Evolutionary conservation across 2,888 invertebrate species (phyloP), one percentile per base, ranked within the genome.

Genomic region (Congeria kusceri): DNA sequence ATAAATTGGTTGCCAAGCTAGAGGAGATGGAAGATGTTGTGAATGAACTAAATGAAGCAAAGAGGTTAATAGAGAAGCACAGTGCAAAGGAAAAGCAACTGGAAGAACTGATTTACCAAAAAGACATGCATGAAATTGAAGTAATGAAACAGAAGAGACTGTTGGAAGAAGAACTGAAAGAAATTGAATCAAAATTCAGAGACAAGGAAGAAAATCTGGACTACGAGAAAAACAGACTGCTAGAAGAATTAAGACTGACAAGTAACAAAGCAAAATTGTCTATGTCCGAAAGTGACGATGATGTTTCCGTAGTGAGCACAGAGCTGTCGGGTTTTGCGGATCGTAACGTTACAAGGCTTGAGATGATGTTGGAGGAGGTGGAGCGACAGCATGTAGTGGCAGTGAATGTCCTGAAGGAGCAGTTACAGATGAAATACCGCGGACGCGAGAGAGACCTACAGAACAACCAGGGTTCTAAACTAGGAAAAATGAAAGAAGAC

Each of bases 121-220:
- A 91, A 68, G 90, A 91, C 57, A 47, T 84, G 58, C 88, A 87
- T 44, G 90, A 92, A 72, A 85, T 86, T 61, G 88, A 91, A 65
- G 77, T 91, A 20, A 88, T 89, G 89, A 83, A 85, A 56, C 90
- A 91, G 70, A 91, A 91, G 64, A 79, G 90, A 15, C 67, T 89
- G 7, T 79, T 91, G 44, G 90, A 92, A 58, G 86, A 89, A 67
- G 91, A 91, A 61, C 74, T 92, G 20, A 63, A 79, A 32, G 88
- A 89, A 61, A 89, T 91, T 11, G 90, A 91, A 66, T 74, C 83
- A 0, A 88, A 87, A 69, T 85, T 91, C 57, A 79, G 80, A 59
- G 91, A 91, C 25, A 85, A 87, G 53, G 90, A 90, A 71, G 84
- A 86, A 46, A 66, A 83, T 28, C 66, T 91, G n/a, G 87, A 86